Evolutionary conservation across 2,888 invertebrate species (phyloP).

Genomic region (Drosophila formosana): DNA sequence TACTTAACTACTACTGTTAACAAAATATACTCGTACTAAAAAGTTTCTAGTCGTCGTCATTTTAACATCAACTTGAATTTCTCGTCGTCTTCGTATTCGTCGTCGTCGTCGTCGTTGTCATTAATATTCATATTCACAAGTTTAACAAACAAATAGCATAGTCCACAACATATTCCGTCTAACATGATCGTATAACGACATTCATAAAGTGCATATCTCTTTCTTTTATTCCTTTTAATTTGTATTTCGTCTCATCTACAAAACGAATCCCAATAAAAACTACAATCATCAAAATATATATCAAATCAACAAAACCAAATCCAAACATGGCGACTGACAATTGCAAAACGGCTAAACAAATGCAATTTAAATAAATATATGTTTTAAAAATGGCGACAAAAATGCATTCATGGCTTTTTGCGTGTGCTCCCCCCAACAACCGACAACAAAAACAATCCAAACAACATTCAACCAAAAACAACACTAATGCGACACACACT

Average conservation of each 20-base stretch:
- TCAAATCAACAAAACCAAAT: constrained; percentile 23
- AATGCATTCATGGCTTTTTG: constrained; percentile 81
- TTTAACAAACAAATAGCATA: constrained; percentile 40
- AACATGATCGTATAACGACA: constrained; percentile 56
- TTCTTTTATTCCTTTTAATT: constrained; percentile 73
- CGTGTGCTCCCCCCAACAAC: constrained; percentile 54
- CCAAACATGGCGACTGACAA: constrained; percentile 47
- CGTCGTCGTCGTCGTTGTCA: constrained; percentile 36
- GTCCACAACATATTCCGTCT: constrained; percentile 34
- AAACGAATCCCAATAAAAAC: constrained; percentile 36
- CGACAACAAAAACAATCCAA: constrained; percentile 30
- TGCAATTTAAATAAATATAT: constrained; percentile 46
- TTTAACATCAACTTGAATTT: constrained; percentile 3
- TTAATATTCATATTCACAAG: neutral
- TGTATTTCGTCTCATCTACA: constrained; percentile 68
- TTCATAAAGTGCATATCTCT: constrained; percentile 71
- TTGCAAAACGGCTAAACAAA: constrained; percentile 79
- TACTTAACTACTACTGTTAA: constrained; percentile 33
- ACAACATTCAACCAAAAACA: constrained; percentile 36
- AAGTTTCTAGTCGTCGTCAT: constrained; percentile 44
- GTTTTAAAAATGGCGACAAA: constrained; percentile 63
- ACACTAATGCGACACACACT: constrained; percentile 19
- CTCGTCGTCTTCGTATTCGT: constrained; percentile 37
- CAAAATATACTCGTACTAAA: constrained; percentile 10
- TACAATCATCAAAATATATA: constrained; percentile 39